phyloP scores from a whole-genome alignment of 1,140 invertebrate genomes.

The Platorchestia sp. region DNA sequence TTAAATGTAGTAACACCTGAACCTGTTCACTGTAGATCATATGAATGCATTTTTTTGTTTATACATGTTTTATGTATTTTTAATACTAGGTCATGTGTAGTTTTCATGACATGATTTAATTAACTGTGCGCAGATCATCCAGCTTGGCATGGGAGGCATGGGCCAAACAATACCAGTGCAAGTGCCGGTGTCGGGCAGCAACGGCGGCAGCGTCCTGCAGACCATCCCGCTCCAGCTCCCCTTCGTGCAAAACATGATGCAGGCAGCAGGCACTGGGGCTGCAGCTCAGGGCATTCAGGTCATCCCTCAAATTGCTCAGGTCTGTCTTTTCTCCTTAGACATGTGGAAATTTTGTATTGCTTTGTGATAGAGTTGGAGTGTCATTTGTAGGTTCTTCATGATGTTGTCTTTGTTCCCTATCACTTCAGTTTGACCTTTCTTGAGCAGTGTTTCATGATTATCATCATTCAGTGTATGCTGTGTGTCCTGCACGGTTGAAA shows the following conservation, averaged over 20 bases:
- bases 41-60: neutral
- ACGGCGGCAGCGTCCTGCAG: conserved; percentile 93
- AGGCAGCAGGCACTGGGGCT: conserved; percentile 69
- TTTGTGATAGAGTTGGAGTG: neutral
- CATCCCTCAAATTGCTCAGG: conserved; percentile 76
- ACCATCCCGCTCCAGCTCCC: conserved; percentile 86
- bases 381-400: neutral
- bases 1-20: neutral
- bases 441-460: too few relatives aligned
- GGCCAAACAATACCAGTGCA: conserved; percentile 82
- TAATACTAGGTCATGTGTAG: neutral
- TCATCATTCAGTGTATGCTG: too few relatives aligned
- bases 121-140: conserved; percentile 56
- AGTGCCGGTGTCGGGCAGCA: conserved; percentile 88
- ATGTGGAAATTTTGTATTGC: neutral
- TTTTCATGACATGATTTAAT: neutral
- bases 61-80: neutral
- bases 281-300: conserved; percentile 76
- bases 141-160: conserved; percentile 60
- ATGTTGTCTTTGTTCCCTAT: too few relatives aligned
- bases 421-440: too few relatives aligned
- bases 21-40: neutral
- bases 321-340: conserved; percentile 63
- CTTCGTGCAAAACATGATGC: conserved; percentile 75
- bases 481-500: too few relatives aligned